Base-by-base conservation (phyloP, 1,140 invertebrate species). In the Mylabris phalerata region DNA sequence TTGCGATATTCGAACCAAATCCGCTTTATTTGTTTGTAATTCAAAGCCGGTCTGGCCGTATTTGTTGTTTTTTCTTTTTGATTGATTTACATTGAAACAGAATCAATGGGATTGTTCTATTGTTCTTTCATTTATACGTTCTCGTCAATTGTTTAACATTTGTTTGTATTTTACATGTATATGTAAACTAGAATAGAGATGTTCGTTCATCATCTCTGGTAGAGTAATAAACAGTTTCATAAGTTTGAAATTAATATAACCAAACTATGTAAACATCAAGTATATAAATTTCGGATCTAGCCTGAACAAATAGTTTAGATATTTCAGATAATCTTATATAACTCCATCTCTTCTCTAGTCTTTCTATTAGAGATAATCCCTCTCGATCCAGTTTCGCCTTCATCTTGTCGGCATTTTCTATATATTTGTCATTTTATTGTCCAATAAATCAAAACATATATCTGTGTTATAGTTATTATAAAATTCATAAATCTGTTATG, bases 171-270 rank as follows among this genome's bases (percentile, higher is more conserved):
- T 2, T 40, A 40, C 0, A 40, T 1, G 6, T 6, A 7, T 40
- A 40, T 7, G 10, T 40, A 40, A 40, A 40, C 6, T 10, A 10
- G 6, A 40, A 7, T 6, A 40, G 10, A 9, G 39, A 19, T 40
- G 42, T 42, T 13, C 38, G n/a, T 50, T 57, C 49, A 49, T 57
- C 41, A 24, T 50, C 48, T 48, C 41, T 56, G 46, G 40, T 50
- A 11, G 10, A 19, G 55, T 40, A 57, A 57, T 57, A 57, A 57
- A 57, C 55, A 48, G 55, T 50, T 57, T 50, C 47, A 49, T 49
- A 57, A 57, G 55, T 46, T 44, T 13, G 25, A 46, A 13, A 39
- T 57, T 57, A 57, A 57, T 57, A 57, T 57, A 57, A 57, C 48
- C 55, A 44, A 50, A 10, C 41, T 49, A 40, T 50, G 43, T 57